Percentiles rank a stretch among this genome's conserved stretches.
Conservation (phyloP, 2,797 vertebrate species). For the Steatocranus sp. region DNA sequence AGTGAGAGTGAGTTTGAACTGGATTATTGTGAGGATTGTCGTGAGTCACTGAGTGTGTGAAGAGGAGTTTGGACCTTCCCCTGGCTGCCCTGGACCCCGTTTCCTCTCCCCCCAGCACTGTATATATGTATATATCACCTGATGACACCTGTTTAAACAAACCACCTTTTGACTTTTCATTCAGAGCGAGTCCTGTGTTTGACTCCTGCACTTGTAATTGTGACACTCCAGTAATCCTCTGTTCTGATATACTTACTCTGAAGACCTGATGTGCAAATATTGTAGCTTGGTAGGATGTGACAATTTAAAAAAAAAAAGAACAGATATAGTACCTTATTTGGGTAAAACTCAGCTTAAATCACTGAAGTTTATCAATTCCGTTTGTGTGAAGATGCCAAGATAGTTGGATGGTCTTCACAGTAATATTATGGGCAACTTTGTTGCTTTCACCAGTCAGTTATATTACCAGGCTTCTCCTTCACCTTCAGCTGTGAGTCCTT, state of each 20-base stretch:
- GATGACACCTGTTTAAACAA: background rate
- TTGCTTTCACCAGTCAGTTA: background rate
- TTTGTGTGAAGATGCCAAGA: background rate
- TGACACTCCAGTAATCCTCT: background rate
- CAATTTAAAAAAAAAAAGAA: background rate
- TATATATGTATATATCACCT: background rate
- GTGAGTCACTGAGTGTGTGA: background rate
- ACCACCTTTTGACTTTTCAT: background rate
- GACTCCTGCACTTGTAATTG: background rate
- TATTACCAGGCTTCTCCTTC: background rate
- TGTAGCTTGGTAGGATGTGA: background rate
- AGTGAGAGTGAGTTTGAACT: background rate
- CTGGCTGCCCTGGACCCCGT: background rate
- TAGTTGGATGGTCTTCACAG: background rate
- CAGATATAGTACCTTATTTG: background rate
- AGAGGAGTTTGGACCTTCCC: background rate
- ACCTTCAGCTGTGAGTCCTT: conserved; percentile 4
- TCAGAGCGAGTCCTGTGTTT: background rate
- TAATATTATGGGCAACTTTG: background rate
- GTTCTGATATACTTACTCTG: background rate
- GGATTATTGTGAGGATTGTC: background rate
- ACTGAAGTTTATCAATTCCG: background rate
- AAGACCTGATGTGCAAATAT: background rate
- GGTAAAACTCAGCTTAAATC: background rate
- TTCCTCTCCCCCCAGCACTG: background rate